A percentile compares a stretch with the other conserved stretches of the same genome.
These are phyloP conservation scores for Nerophis ophidion DNA, from an alignment of 2,113 vertebrate genomes.

Conservation along the genomic window DNA sequence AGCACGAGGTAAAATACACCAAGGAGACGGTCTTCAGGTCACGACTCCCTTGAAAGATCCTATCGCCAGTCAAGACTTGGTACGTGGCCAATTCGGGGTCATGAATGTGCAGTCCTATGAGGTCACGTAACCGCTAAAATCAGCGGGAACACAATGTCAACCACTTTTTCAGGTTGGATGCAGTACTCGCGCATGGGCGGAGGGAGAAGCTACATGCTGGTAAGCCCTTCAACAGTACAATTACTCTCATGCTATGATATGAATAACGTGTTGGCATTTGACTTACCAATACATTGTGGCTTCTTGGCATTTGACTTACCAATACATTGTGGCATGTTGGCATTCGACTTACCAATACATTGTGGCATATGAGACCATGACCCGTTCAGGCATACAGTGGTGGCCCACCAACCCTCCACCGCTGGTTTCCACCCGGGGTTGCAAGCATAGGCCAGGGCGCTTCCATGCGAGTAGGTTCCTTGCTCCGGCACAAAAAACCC, in stretches of 20 bases:
- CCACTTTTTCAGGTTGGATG: not conserved
- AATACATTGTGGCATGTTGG: not conserved
- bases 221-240: not conserved
- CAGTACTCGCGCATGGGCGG: too few species aligned
- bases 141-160: not conserved
- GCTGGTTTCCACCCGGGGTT: not conserved
- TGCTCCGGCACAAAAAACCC: conserved; percentile 5
- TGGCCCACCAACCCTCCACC: conserved; percentile 17
- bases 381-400: conserved; percentile 9
- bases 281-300: conserved; percentile 3
- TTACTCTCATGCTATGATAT: not conserved
- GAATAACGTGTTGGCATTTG: not conserved
- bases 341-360: conserved; percentile 12
- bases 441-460: conserved; percentile 1
- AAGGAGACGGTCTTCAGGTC: too few species aligned
- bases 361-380: conserved; percentile 3
- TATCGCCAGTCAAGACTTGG: too few species aligned
- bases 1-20: too few species aligned
- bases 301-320: not conserved
- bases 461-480: not conserved
- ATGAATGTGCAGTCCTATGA: not conserved
- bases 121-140: not conserved
- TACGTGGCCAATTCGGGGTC: not conserved
- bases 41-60: too few species aligned
- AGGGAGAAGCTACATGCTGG: not conserved